Conservation (phyloP, 2,797 vertebrate species). For the Chrosomus eos region DNA sequence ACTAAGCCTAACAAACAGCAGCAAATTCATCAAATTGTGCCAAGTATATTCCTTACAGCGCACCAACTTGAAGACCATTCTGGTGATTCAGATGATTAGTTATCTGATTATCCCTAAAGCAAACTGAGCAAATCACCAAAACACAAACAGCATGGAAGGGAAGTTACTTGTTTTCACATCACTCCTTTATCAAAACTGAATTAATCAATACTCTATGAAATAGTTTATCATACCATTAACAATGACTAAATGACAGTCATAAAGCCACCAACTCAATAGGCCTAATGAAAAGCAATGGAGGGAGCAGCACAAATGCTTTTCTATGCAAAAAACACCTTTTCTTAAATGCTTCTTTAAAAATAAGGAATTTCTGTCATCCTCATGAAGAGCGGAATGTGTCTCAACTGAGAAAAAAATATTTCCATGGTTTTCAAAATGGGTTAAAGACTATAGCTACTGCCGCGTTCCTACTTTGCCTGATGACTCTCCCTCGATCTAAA, state of each 20-base stretch:
- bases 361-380: neutral
- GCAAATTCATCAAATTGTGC: neutral
- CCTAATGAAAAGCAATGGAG: neutral
- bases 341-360: neutral
- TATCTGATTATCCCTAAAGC: neutral
- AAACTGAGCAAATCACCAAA: neutral
- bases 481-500: constrained; percentile 29
- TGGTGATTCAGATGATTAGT: neutral
- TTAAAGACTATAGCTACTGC: neutral
- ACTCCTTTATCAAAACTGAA: too few relatives aligned
- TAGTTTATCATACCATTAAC: neutral
- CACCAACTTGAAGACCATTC: neutral
- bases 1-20: neutral
- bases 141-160: neutral
- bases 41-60: neutral
- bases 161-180: neutral
- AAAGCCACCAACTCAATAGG: constrained; percentile 15
- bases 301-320: neutral
- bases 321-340: too few relatives aligned
- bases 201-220: neutral
- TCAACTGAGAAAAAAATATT: neutral
- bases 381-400: neutral
- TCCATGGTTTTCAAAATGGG: neutral
- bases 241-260: neutral
- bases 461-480: constrained; percentile 3